phyloP scores from a whole-genome alignment of 2,797 vertebrate genomes.

The Chelon auratus region DNA sequence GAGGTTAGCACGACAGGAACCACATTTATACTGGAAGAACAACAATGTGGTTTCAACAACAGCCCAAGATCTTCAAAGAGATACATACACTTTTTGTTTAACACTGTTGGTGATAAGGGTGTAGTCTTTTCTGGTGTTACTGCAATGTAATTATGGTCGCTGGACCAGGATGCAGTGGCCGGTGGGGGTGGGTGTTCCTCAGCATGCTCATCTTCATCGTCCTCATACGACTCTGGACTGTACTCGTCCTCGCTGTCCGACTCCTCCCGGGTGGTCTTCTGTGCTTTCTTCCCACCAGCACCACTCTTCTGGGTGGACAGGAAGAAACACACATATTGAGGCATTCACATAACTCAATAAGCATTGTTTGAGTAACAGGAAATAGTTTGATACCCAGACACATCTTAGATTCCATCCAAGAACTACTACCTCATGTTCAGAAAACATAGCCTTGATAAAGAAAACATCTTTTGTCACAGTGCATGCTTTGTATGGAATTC shows the following conservation, averaged over 20 bases:
- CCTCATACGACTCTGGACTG: slow-evolving; percentile 65
- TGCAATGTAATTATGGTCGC: slow-evolving; percentile 99
- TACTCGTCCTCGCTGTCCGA: slow-evolving; percentile 79
- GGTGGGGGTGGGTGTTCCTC: slow-evolving; percentile 84
- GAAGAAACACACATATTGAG: slow-evolving; percentile 48
- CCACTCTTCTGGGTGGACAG: slow-evolving; percentile 51
- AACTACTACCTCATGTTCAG: not conserved
- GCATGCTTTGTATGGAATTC: not conserved
- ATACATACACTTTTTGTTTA: slow-evolving; percentile 99
- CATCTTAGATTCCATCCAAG: not conserved
- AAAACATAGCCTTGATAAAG: not conserved
- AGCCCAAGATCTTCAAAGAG: slow-evolving; percentile 83
- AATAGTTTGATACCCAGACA: not conserved
- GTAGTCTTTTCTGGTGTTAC: slow-evolving; percentile 98
- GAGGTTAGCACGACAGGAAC: slow-evolving; percentile 55
- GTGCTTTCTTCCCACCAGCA: slow-evolving; percentile 48
- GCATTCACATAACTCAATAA: slow-evolving; percentile 13
- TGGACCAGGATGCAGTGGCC: slow-evolving; percentile 95
- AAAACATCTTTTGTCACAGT: not conserved
- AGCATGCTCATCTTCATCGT: slow-evolving; percentile 82
- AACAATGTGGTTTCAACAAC: slow-evolving; percentile 66
- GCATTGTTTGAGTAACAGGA: not conserved
- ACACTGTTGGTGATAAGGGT: slow-evolving; percentile 94
- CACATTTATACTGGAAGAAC: slow-evolving; percentile 57
- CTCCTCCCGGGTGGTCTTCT: slow-evolving; percentile 66